These are phyloP conservation scores for Lonchura striata DNA, from an alignment of 2,113 vertebrate genomes.

Conservation along the genomic window DNA sequence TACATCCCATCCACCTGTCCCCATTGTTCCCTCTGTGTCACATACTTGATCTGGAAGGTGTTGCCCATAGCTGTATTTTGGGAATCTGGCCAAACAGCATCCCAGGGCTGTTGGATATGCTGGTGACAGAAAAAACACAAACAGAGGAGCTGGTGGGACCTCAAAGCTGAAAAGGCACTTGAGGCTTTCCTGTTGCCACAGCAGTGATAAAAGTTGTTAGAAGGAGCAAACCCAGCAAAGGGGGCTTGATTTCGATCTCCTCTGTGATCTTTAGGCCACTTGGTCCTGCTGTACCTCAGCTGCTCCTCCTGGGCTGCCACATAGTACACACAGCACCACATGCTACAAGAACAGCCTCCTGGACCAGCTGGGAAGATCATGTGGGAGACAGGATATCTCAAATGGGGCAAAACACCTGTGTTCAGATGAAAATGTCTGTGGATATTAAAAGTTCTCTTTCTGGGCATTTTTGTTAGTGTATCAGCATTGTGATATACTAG, in stretches of 20 bases:
- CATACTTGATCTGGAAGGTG: neutral
- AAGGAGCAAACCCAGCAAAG: neutral
- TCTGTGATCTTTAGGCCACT: neutral
- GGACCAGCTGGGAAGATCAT: neutral
- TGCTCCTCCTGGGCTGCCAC: neutral
- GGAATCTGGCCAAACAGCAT: neutral
- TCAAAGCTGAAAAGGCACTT: neutral
- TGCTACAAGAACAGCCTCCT: accelerated
- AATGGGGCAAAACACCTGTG: neutral
- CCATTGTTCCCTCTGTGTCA: neutral
- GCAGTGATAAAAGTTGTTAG: neutral
- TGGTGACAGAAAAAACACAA: neutral
- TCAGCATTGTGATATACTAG: neutral
- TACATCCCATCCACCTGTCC: neutral
- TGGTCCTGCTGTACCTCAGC: neutral
- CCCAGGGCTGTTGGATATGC: neutral
- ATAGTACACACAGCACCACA: neutral
- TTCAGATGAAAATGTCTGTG: neutral
- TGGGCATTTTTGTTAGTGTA: neutral
- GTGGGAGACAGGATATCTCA: neutral
- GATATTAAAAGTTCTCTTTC: neutral
- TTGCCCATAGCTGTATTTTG: neutral
- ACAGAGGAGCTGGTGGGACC: neutral
- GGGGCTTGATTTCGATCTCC: neutral
- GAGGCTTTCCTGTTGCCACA: neutral